Percentiles rank a stretch among this genome's conserved stretches.
Evolutionary conservation across 2,888 invertebrate genomes (phyloP).

Genomic region (Nemotelus pantherinus): DNA sequence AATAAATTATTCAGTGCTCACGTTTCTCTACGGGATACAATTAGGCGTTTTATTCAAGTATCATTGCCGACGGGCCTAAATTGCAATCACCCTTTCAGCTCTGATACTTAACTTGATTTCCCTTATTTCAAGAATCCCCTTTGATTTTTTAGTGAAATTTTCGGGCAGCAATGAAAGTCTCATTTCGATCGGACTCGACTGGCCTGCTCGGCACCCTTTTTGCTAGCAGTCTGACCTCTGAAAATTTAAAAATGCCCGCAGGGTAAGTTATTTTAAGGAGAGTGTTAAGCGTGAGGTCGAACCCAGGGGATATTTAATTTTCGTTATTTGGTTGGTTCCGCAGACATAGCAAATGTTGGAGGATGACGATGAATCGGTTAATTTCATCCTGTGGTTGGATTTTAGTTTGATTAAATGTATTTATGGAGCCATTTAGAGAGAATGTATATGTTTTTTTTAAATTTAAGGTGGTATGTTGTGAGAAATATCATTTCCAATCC

Average conservation of each 20-base stretch:
- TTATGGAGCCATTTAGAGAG: not conserved
- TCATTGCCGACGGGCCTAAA: not conserved
- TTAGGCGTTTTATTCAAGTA: constrained; percentile 15
- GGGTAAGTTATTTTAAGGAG: constrained; percentile 37
- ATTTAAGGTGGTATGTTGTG: not conserved
- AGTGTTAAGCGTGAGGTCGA: constrained; percentile 28
- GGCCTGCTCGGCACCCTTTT: not conserved
- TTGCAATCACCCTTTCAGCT: not conserved
- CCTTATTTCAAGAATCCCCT: not conserved
- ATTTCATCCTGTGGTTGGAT: constrained; percentile 27
- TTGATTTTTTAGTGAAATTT: not conserved
- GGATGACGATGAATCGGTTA: constrained; percentile 30
- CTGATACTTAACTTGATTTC: not conserved
- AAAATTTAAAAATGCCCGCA: constrained; percentile 14
- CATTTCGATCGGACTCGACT: not conserved
- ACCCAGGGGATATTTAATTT: constrained; percentile 34
- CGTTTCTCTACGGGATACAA: not conserved
- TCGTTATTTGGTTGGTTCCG: constrained; percentile 32
- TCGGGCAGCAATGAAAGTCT: not conserved
- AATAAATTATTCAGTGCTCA: not conserved
- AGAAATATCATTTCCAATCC: no score
- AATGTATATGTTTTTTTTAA: not conserved
- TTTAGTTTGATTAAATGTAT: not conserved
- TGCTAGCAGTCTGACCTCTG: constrained; percentile 19
- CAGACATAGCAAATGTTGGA: not conserved